Conservation (phyloP, 2,797 vertebrate genomes). For the Gobio occitaniae region DNA sequence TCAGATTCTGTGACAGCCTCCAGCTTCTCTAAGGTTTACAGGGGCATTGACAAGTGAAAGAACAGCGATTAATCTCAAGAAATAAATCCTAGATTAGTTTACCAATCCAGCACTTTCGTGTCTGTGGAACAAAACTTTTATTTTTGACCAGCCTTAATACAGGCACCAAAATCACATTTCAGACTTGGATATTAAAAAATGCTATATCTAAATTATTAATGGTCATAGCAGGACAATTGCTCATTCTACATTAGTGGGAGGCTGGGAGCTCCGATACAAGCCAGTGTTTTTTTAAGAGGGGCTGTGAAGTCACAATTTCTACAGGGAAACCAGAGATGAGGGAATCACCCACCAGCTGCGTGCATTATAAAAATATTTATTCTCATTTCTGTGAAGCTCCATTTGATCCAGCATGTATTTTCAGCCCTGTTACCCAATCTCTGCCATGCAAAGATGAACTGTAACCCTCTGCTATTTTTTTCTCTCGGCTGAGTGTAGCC, state of each 20-base stretch:
- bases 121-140: not conserved
- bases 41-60: not conserved
- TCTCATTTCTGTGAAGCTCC: conserved; percentile 47
- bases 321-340: conserved; percentile 52
- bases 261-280: not conserved
- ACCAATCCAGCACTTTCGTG: not conserved
- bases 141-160: not conserved
- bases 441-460: conserved; percentile 19
- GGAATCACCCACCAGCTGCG: conserved; percentile 56
- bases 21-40: not conserved
- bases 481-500: conserved; percentile 28
- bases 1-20: conserved; percentile 7
- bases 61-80: conserved; percentile 33
- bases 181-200: not conserved
- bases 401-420: conserved; percentile 64
- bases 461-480: conserved; percentile 42
- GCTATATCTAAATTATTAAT: not conserved
- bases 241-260: not conserved
- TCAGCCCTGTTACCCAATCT: conserved; percentile 56
- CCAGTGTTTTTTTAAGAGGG: not conserved
- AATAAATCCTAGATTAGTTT: conserved; percentile 35
- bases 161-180: not conserved
- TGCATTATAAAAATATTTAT: conserved; percentile 61
- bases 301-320: conserved; percentile 39
- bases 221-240: conserved; percentile 5